These are phyloP conservation scores for Porites lutea DNA, from an alignment of 64 coral and sea anemone genomes.

Conservation along the genomic window DNA sequence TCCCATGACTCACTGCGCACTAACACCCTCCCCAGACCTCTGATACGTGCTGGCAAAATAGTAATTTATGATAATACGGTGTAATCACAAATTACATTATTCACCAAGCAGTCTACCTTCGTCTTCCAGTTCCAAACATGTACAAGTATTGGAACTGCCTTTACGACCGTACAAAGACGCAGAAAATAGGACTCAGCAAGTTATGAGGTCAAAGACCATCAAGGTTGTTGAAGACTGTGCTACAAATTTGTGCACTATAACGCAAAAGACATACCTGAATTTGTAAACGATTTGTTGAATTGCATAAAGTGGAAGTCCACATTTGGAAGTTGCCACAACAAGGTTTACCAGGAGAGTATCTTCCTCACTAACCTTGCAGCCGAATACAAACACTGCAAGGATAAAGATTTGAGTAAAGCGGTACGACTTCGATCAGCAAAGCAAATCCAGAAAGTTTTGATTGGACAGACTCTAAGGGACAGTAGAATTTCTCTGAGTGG, in stretches of 20 bases:
- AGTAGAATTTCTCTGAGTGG: not conserved
- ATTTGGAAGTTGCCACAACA: constrained; percentile 11
- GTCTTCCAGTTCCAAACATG: too few relatives aligned
- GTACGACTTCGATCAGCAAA: not conserved
- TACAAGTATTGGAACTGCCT: not conserved
- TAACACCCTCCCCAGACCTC: too few relatives aligned
- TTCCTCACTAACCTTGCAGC: too few relatives aligned
- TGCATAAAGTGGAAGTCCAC: constrained; percentile 10
- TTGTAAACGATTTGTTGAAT: constrained; percentile 1
- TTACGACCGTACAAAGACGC: constrained; percentile 14
- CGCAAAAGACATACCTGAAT: too few relatives aligned
- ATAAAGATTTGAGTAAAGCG: not conserved
- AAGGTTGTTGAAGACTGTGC: not conserved
- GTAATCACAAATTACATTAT: too few relatives aligned
- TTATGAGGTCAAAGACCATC: constrained; percentile 8
- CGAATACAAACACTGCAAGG: too few relatives aligned
- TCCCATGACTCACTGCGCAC: too few relatives aligned
- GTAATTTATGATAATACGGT: too few relatives aligned
- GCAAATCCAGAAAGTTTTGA: constrained; percentile 32
- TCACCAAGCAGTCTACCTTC: too few relatives aligned
- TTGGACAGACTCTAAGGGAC: not conserved
- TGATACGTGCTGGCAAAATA: too few relatives aligned
- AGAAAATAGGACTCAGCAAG: not conserved
- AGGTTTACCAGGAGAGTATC: not conserved
- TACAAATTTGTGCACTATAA: constrained; percentile 24